phyloP scores from a whole-genome alignment of 2,888 invertebrate species.

The Brachypterus glaber region DNA sequence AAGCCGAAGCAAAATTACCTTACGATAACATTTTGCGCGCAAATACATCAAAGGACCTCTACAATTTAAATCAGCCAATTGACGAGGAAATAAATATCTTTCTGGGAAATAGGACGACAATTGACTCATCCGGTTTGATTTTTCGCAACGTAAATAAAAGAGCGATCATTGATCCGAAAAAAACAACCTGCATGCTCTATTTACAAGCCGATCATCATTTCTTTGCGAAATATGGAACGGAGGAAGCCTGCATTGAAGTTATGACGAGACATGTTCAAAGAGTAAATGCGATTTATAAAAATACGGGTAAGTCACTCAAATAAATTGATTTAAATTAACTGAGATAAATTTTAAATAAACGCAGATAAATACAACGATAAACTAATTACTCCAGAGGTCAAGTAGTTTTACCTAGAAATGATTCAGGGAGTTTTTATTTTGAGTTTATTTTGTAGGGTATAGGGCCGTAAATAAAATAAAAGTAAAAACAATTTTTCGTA shows the following conservation, averaged over 20 bases:
- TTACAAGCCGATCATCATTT: conserved; percentile 95
- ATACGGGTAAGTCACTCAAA: conserved; percentile 68
- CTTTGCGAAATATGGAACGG: conserved; percentile 87
- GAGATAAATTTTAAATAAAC: too few species aligned
- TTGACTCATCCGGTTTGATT: conserved; percentile 42
- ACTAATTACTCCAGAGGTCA: too few species aligned
- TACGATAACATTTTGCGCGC: conserved; percentile 40
- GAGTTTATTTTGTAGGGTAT: too few species aligned
- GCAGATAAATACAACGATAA: too few species aligned
- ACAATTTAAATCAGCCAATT: conserved; percentile 33
- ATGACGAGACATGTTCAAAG: conserved; percentile 91
- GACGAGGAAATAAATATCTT: conserved; percentile 36
- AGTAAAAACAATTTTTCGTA: too few species aligned
- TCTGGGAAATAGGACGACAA: conserved; percentile 25
- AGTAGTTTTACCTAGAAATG: too few species aligned
- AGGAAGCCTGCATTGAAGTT: conserved; percentile 90
- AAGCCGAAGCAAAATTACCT: conserved; percentile 47
- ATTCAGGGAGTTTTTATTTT: too few species aligned
- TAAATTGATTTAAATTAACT: too few species aligned
- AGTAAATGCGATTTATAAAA: conserved; percentile 80
- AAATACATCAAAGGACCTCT: conserved; percentile 46
- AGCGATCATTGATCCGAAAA: conserved; percentile 70
- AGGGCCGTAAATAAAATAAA: too few species aligned
- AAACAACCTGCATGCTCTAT: conserved; percentile 91
- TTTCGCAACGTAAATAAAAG: conserved; percentile 55